These are phyloP conservation scores for Passer domesticus DNA, from an alignment of 2,113 vertebrate genomes.

Conservation along the genomic window DNA sequence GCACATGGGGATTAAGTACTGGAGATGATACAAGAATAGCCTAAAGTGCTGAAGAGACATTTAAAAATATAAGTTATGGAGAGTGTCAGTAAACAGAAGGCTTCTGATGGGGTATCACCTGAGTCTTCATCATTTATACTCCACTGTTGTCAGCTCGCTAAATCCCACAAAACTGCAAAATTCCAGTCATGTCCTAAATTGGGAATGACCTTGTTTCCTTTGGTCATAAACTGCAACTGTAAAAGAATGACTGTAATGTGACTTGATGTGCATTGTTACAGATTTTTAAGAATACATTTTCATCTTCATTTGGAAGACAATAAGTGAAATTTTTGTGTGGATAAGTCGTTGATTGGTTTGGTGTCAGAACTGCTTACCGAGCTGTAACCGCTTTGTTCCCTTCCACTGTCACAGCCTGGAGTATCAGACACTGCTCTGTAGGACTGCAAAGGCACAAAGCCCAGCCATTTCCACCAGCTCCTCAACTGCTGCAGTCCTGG, in stretches of 20 bases:
- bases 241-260: neutral
- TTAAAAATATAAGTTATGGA: neutral
- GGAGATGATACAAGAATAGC: neutral
- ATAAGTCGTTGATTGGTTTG: neutral
- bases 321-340: neutral
- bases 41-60: neutral
- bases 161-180: neutral
- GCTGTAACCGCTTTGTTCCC: neutral
- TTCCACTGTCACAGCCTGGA: neutral
- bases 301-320: neutral
- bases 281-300: neutral
- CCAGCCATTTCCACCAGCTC: neutral
- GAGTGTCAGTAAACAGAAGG: neutral
- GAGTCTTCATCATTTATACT: neutral
- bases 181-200: neutral
- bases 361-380: neutral
- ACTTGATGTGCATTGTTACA: neutral
- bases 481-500: neutral
- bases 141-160: neutral
- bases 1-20: neutral
- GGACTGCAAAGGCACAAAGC: neutral
- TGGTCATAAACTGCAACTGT: neutral
- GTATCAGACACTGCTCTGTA: neutral
- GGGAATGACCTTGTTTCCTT: neutral
- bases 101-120: neutral